Percentiles rank a stretch among this genome's conserved stretches.
phyloP scores from a whole-genome alignment of 2,888 invertebrate genomes.

The Dasysyrphus tricinctus region DNA sequence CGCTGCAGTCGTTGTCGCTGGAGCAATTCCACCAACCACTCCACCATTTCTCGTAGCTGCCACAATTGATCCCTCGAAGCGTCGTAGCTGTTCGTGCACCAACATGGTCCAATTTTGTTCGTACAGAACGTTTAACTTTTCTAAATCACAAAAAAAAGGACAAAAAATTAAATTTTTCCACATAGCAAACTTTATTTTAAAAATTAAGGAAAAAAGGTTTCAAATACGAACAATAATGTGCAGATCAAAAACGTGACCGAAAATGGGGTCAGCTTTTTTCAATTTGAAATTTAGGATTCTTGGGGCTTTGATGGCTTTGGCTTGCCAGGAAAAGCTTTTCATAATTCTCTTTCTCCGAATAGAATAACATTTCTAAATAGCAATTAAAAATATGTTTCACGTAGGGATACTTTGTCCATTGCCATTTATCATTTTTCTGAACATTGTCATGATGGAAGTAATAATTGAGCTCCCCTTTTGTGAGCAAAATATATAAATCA shows the following conservation, averaged over 20 bases:
- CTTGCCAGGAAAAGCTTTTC: conserved; percentile 3
- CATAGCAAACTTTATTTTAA: conserved; percentile 16
- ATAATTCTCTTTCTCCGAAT: conserved; percentile 24
- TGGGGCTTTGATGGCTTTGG: conserved; percentile 2
- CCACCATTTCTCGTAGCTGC: conserved; percentile 87
- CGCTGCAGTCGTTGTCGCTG: conserved; percentile 34
- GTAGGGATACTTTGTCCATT: conserved; percentile 11
- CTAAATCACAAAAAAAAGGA: conserved; percentile 83
- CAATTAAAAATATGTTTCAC: conserved; percentile 63
- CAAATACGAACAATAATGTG: conserved; percentile 43
- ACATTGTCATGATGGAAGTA: conserved; percentile 47
- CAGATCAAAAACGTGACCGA: conserved; percentile 61
- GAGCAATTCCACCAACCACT: conserved; percentile 51
- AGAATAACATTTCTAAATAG: conserved; percentile 40
- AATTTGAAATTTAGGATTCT: conserved; percentile 33
- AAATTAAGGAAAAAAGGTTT: conserved; percentile 49
- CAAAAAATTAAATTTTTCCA: conserved; percentile 27
- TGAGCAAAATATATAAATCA: conserved; percentile 14
- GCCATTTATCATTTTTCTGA: neutral
- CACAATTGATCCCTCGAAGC: conserved; percentile 92
- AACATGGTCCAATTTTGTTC: conserved; percentile 92
- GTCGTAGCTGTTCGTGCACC: conserved; percentile 90
- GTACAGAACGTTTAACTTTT: conserved; percentile 91
- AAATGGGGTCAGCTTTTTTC: conserved; percentile 37
- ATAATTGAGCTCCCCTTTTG: conserved; percentile 27